phyloP scores from a whole-genome alignment of 2,797 vertebrate genomes.

The Hyperoplus immaculatus region DNA sequence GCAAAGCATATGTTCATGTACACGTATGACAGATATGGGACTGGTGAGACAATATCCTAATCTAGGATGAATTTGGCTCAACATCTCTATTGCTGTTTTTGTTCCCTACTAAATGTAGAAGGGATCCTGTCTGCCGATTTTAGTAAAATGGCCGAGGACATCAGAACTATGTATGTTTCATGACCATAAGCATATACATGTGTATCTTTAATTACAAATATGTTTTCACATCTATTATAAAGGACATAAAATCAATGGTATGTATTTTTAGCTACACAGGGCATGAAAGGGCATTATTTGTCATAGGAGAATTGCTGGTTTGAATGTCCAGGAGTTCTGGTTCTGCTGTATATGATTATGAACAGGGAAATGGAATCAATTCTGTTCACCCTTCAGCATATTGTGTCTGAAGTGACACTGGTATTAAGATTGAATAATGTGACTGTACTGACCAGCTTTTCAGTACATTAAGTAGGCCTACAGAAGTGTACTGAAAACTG shows the following conservation, averaged over 20 bases:
- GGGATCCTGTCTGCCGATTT: background rate
- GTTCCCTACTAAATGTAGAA: slow-evolving; percentile 13
- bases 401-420: slow-evolving; percentile 24
- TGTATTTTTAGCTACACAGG: background rate
- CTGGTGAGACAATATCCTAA: background rate
- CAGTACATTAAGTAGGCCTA: background rate
- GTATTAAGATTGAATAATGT: slow-evolving; percentile 15
- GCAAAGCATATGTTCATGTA: background rate
- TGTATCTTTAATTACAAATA: background rate
- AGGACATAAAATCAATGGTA: background rate
- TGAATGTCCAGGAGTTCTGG: background rate
- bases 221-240: background rate
- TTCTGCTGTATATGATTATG: background rate
- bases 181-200: background rate
- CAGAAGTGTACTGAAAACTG: too few species aligned
- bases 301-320: slow-evolving; percentile 11
- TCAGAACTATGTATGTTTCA: background rate
- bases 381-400: slow-evolving; percentile 4
- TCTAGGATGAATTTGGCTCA: background rate
- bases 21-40: background rate
- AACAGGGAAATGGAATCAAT: slow-evolving; percentile 11
- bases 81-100: background rate
- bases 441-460: slow-evolving; percentile 11
- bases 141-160: background rate
- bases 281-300: background rate